These are phyloP conservation scores for Camponotus vicinus DNA, from an alignment of 1,140 invertebrate species.

Conservation along the genomic window DNA sequence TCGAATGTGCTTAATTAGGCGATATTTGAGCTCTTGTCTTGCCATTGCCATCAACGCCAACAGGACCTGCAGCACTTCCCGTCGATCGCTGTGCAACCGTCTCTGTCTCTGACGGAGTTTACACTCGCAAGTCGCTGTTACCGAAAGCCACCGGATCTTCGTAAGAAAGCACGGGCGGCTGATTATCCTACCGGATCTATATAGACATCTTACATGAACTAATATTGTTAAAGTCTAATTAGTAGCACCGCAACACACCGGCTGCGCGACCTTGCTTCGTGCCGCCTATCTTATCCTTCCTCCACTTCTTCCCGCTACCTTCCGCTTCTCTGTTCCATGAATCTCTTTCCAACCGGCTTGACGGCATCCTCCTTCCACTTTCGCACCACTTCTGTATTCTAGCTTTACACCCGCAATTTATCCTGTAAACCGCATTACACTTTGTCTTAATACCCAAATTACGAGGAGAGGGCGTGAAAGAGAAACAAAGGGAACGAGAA, in stretches of 20 bases:
- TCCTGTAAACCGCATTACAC: constrained; percentile 64
- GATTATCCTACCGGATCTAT: constrained; percentile 30
- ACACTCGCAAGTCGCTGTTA: constrained; percentile 76
- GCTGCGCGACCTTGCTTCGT: constrained; percentile 35
- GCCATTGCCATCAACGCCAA: neutral
- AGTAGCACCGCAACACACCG: constrained; percentile 71
- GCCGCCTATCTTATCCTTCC: constrained; percentile 34
- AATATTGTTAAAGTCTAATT: constrained; percentile 82
- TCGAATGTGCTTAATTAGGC: constrained; percentile 81
- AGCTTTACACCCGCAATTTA: constrained; percentile 36
- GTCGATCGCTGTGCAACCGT: constrained; percentile 4
- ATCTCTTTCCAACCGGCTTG: constrained; percentile 25
- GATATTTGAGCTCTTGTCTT: constrained; percentile 75
- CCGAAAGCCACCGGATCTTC: constrained; percentile 76
- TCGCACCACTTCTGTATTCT: constrained; percentile 52
- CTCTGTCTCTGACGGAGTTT: constrained; percentile 60
- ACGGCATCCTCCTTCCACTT: constrained; percentile 36
- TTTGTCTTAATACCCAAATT: constrained; percentile 63
- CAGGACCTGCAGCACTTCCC: neutral
- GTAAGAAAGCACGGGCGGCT: constrained; percentile 72
- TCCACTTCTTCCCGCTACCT: neutral
- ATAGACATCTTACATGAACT: constrained; percentile 77
- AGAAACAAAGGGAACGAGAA: constrained; percentile 25
- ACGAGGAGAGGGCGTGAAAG: constrained; percentile 34
- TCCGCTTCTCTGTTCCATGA: neutral